These are phyloP conservation scores for Agrypnus murinus DNA, from an alignment of 2,888 invertebrate species.

Conservation along the genomic window DNA sequence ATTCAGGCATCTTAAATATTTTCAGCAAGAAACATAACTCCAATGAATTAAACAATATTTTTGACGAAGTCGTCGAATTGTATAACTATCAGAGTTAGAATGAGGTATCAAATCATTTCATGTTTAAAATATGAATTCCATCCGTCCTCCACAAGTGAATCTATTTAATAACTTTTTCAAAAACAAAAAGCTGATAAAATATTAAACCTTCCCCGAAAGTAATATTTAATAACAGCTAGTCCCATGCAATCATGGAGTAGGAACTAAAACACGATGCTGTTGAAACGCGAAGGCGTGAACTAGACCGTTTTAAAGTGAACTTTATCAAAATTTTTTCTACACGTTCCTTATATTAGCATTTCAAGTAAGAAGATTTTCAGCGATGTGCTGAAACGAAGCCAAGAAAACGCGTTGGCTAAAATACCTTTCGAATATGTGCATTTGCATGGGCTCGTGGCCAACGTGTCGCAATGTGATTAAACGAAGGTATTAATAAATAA, in stretches of 20 bases:
- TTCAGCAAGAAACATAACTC: too few species aligned
- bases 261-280: slow-evolving; percentile 52
- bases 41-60: too few species aligned
- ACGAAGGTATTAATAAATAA: slow-evolving; percentile 47
- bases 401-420: slow-evolving; percentile 9
- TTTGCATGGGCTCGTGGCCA: slow-evolving; percentile 47
- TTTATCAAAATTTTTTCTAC: slow-evolving; percentile 12
- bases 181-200: neutral
- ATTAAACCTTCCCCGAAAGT: slow-evolving; percentile 39
- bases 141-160: too few species aligned
- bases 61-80: too few species aligned
- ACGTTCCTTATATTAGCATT: slow-evolving; percentile 19
- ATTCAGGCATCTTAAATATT: too few species aligned
- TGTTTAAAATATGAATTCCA: too few species aligned
- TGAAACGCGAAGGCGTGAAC: slow-evolving; percentile 50
- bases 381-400: neutral
- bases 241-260: slow-evolving; percentile 53
- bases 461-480: slow-evolving; percentile 47
- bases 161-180: too few species aligned
- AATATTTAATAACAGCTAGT: slow-evolving; percentile 54
- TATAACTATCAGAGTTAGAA: too few species aligned
- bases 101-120: too few species aligned
- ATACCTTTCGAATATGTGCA: slow-evolving; percentile 18
- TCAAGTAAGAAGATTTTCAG: neutral
- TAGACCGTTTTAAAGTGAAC: slow-evolving; percentile 31